Conservation (phyloP, 2,888 invertebrate genomes). For the Carcina quercana region DNA sequence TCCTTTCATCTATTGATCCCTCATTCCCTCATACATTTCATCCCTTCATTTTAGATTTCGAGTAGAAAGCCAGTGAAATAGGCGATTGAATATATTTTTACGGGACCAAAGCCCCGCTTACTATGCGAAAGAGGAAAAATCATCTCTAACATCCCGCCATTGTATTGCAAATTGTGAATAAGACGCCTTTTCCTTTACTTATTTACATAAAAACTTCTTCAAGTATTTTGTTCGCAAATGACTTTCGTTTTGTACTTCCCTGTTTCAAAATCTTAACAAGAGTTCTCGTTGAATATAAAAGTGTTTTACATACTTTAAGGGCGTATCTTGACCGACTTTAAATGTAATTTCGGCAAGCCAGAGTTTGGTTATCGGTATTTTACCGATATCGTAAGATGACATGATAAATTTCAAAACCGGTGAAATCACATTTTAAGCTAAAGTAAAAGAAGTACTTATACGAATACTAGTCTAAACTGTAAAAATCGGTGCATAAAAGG, state of each 20-base stretch:
- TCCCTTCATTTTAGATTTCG: constrained; percentile 53
- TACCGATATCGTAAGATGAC: too few relatives aligned
- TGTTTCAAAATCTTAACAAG: constrained; percentile 25
- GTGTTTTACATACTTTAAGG: too few relatives aligned
- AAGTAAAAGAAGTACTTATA: too few relatives aligned
- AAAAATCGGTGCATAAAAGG: too few relatives aligned
- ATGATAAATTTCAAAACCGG: too few relatives aligned
- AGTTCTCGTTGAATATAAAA: constrained; percentile 16
- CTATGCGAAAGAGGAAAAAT: constrained; percentile 67
- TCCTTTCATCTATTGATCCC: constrained; percentile 43
- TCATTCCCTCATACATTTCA: constrained; percentile 53
- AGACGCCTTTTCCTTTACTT: constrained; percentile 57
- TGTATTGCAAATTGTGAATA: constrained; percentile 70
- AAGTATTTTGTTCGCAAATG: constrained; percentile 58
- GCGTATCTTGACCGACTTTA: too few relatives aligned
- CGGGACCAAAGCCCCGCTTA: constrained; percentile 59
- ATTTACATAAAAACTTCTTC: constrained; percentile 64
- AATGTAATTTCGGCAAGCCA: too few relatives aligned
- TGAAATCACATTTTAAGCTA: too few relatives aligned
- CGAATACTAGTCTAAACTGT: too few relatives aligned
- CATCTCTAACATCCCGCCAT: constrained; percentile 63
- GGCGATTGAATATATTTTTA: constrained; percentile 70
- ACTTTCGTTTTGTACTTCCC: constrained; percentile 52
- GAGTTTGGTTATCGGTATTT: too few relatives aligned
- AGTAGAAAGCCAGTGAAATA: constrained; percentile 56